phyloP scores from a whole-genome alignment of 2,888 invertebrate species.

The Aphelenchoides bicaudatus region DNA sequence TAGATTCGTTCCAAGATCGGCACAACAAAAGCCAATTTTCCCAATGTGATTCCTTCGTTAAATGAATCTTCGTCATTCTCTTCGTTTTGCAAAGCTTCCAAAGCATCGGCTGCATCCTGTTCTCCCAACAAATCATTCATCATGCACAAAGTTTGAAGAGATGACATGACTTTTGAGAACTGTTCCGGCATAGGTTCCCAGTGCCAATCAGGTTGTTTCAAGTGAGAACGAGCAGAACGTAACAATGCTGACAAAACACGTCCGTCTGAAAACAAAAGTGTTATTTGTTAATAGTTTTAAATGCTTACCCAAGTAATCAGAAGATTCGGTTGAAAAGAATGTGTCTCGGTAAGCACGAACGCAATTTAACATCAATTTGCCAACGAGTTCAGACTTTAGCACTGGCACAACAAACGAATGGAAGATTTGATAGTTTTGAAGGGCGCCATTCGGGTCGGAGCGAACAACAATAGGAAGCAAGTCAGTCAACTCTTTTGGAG shows the following conservation, averaged over 20 bases:
- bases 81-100: constrained; percentile 14
- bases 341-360: constrained; percentile 53
- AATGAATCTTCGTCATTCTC: constrained; percentile 26
- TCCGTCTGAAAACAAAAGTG: constrained; percentile 6
- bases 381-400: constrained; percentile 40
- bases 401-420: constrained; percentile 41
- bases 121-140: constrained; percentile 24
- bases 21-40: constrained; percentile 36
- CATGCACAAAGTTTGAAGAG: constrained; percentile 13
- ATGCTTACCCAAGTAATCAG: constrained; percentile 45
- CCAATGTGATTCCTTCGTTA: constrained; percentile 30
- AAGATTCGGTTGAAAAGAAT: constrained; percentile 45
- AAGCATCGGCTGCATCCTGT: constrained; percentile 22
- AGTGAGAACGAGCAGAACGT: neutral
- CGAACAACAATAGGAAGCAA: constrained; percentile 44
- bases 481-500: constrained; percentile 40
- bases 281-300: constrained; percentile 5
- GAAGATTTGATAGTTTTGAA: constrained; percentile 31
- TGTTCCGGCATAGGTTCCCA: constrained; percentile 10
- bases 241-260: constrained; percentile 10
- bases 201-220: constrained; percentile 1
- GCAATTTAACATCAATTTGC: constrained; percentile 38
- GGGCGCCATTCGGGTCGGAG: constrained; percentile 36
- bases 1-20: constrained; percentile 33
- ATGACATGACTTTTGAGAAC: constrained; percentile 3